Base-by-base conservation (phyloP, 2,888 invertebrate genomes). In the Eulithis prunata region DNA sequence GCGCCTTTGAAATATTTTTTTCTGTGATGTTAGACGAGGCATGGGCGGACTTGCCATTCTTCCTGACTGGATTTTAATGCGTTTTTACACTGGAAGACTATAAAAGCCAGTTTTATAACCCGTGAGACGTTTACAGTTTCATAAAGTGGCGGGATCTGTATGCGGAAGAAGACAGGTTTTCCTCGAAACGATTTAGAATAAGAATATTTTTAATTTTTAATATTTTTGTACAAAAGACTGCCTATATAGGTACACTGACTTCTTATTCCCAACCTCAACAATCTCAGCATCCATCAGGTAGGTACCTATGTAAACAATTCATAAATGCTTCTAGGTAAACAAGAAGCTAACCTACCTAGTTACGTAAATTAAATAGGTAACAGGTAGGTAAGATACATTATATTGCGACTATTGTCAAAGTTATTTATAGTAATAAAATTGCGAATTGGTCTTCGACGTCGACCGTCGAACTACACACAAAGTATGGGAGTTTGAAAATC, bases 21-120 rank as follows among this genome's bases (percentile, higher is more conserved):
- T 84, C 81, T 92, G 85, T 91, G 90, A 93, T 89, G 90, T 90
- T 82, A 78, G 85, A 82, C 84, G 43, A 28, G 36, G 45, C 46
- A 57, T 82, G 84, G 79, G 38, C 52, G 21, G 41, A 46, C 59
- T 80, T 79, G 83, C 86, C 83, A 89, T 91, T 90, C 87, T 89
- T 90, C 86, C 81, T 78, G 80, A 68, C 77, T 74, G 82, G 83
- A 91, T 91, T 91, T 90, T 41, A 41, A 91, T 91, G 87, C 80
- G 80, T 86, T 89, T 66, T 87, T 89, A 88, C 87, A 88, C 86
- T 84, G 82, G 81, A 77, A 83, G 86, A 88, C 89, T 90, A 91
- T 92, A 90, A 91, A 91, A 83, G 90, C 85, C 86, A 79, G 81
- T 90, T 91, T 91, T 91, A 92, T 88, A 85, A 84, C 85, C 86